Conservation (phyloP, 2,888 invertebrate genomes). For the Ferdinandea cuprea region DNA sequence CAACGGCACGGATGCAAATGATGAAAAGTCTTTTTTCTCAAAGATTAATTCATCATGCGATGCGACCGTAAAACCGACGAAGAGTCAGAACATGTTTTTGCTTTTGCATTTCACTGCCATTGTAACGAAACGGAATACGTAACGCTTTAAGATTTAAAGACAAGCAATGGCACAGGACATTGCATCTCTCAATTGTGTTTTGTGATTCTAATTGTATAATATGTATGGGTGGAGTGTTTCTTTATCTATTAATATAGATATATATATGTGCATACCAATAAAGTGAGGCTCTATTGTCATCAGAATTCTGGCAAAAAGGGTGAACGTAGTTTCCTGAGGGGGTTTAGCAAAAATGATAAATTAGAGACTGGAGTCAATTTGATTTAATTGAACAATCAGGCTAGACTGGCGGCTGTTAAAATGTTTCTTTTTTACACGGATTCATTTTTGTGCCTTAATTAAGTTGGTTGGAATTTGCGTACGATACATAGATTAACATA, state of each 20-base stretch:
- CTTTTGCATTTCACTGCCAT: slow-evolving; percentile 19
- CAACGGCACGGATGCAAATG: slow-evolving; percentile 35
- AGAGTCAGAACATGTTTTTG: slow-evolving; percentile 18
- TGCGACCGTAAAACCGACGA: slow-evolving; percentile 26
- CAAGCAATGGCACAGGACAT: slow-evolving; percentile 13
- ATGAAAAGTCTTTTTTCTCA: slow-evolving; percentile 50
- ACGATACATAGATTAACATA: too few relatives aligned
- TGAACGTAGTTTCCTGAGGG: background rate
- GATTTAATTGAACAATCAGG: slow-evolving; percentile 25
- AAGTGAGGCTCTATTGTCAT: slow-evolving; percentile 5
- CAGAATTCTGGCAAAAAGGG: background rate
- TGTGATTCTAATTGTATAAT: background rate
- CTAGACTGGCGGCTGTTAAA: background rate
- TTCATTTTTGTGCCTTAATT: background rate
- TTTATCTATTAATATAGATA: too few relatives aligned
- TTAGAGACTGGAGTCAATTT: slow-evolving; percentile 14
- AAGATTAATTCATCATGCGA: slow-evolving; percentile 64
- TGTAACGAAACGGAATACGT: slow-evolving; percentile 54
- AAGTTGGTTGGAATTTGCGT: too few relatives aligned
- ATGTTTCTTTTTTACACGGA: background rate
- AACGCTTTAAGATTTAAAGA: slow-evolving; percentile 39
- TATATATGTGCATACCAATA: background rate
- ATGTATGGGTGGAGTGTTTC: background rate
- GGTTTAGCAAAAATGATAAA: background rate
- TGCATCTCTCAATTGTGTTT: slow-evolving; percentile 12